Base-by-base conservation (phyloP, 2,113 vertebrate genomes). In the Ictidomys tridecemlineatus region DNA sequence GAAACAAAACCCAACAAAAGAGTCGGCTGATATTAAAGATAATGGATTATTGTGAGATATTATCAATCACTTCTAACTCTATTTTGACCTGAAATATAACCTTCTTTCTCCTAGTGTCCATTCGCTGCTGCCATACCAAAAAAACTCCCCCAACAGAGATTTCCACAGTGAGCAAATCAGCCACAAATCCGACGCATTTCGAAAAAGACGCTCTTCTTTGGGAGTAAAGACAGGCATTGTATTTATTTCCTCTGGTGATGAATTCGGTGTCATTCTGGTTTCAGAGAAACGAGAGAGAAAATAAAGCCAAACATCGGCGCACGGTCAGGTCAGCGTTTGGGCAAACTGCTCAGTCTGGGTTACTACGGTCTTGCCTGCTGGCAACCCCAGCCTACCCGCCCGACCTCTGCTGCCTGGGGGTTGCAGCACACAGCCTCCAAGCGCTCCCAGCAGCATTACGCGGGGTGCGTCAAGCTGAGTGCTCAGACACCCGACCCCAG, bases 1-100 rank as follows among this genome's bases (percentile, higher is more conserved):
- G 26, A 96, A 89, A 87, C 61, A 94, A 96, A 95, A 79, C 34
- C 53, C 45, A 70, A 45, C 48, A 73, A 42, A 45, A 58, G 42
- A 78, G 12, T 39, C 28, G 22, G 12, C 30, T 82, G 45, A 13
- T 22, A 6, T 67, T 74, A n/a, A 51, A 63, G 63, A 48, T 28
- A 82, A 73, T 6, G 30, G 51, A 56, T 32, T 10, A 7, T 26
- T 53, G 80, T 32, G 85, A 45, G 51, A 3, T 51, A 20, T 16
- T 17, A 37, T 37, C 80, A 74, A 32, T 45, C 58, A 58, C 39
- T 63, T 63, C n/a, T 24, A 53, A 72, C 13, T 14, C 45, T 30
- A 32, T 56, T 37, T 51, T 89, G 63, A 53, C 51, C 45, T 73
- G 58, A 91, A 74, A 48, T 69, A 42, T 10, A 56, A 78, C 67